These are phyloP conservation scores for Metellina segmentata DNA, from an alignment of 2,888 invertebrate genomes.

Conservation along the genomic window DNA sequence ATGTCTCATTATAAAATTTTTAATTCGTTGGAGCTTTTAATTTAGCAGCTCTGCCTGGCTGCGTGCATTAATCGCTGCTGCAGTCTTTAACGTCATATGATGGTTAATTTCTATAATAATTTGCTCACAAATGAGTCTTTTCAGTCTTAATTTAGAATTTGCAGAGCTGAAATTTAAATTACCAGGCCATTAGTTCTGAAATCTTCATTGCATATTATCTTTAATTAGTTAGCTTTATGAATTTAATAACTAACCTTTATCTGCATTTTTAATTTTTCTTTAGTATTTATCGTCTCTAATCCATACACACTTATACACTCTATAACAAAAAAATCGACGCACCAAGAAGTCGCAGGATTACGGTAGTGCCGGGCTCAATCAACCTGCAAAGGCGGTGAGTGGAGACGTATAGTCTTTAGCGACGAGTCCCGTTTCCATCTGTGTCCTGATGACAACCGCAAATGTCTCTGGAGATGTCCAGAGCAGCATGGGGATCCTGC, in stretches of 20 bases:
- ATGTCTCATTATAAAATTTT: conserved; percentile 67
- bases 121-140: not conserved
- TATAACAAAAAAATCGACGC: no score
- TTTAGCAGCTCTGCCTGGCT: conserved; percentile 32
- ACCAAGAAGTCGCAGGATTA: no score
- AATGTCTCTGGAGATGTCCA: no score
- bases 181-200: not conserved
- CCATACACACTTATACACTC: not conserved
- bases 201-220: not conserved
- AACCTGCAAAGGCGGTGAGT: no score
- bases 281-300: not conserved
- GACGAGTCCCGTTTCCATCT: no score
- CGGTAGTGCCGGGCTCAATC: no score
- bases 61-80: conserved; percentile 57
- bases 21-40: conserved; percentile 66
- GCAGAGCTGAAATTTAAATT: not conserved
- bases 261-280: no score
- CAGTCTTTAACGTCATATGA: conserved; percentile 36
- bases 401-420: no score
- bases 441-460: no score
- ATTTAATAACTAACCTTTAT: no score
- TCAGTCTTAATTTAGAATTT: not conserved
- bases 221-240: no score
- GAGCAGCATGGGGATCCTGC: no score
- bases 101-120: conserved; percentile 39